Conservation (phyloP, 2,797 vertebrate species). For the Hemibagrus guttatus region DNA sequence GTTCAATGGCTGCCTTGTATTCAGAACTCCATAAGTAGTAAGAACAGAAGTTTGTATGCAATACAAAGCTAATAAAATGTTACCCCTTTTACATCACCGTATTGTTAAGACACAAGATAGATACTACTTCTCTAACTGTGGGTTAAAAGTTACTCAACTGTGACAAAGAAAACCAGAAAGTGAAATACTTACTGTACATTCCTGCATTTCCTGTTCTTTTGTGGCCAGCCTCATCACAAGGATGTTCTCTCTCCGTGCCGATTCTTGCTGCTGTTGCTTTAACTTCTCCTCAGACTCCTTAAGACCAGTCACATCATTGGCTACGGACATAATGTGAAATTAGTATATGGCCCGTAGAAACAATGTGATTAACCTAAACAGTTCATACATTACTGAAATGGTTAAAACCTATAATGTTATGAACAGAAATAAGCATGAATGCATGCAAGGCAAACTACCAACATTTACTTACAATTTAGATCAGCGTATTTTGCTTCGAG, state of each 20-base stretch:
- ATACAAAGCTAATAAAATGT: not conserved
- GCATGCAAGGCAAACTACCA: constrained; percentile 27
- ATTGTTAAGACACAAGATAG: not conserved
- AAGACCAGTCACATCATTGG: constrained; percentile 95
- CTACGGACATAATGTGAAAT: constrained; percentile 64
- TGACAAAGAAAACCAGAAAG: not conserved
- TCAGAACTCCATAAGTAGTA: not conserved
- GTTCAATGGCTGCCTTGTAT: not conserved
- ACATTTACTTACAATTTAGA: constrained; percentile 90
- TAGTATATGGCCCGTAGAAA: not conserved
- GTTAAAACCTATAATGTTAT: not conserved
- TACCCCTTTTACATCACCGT: not conserved
- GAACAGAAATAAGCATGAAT: not conserved
- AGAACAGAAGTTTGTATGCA: not conserved
- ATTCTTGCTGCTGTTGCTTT: constrained; percentile 99
- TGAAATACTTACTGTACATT: constrained; percentile 93
- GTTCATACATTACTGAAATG: not conserved
- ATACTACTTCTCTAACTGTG: not conserved
- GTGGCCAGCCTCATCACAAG: constrained; percentile 98
- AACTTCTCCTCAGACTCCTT: constrained; percentile 98
- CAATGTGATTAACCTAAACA: not conserved
- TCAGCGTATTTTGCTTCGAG: constrained; percentile 97
- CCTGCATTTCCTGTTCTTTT: constrained; percentile 99
- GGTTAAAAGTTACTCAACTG: not conserved
- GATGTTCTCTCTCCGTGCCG: constrained; percentile 97